phyloP scores from a whole-genome alignment of 2,797 vertebrate species.

The Ibycter americanus region DNA sequence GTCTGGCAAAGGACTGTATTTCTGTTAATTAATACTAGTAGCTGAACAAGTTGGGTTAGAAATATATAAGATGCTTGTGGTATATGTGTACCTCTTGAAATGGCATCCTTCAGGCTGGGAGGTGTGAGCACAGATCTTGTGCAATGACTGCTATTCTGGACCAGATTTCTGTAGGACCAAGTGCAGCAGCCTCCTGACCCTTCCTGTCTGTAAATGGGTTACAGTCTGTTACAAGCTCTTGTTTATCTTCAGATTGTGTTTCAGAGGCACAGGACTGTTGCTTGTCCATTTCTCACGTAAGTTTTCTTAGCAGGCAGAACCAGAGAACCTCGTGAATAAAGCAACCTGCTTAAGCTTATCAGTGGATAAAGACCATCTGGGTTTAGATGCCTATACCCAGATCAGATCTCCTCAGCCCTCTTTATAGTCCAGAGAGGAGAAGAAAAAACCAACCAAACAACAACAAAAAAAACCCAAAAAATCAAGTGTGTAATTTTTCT shows the following conservation, averaged over 20 bases:
- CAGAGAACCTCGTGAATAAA: not conserved
- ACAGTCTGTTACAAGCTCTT: not conserved
- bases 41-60: not conserved
- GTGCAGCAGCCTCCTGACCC: accelerated
- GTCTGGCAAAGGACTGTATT: not conserved
- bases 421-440: not conserved
- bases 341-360: not conserved
- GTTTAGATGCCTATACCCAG: not conserved
- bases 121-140: not conserved
- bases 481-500: not conserved
- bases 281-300: not conserved
- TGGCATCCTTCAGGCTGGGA: accelerated
- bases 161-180: not conserved
- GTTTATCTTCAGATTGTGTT: not conserved
- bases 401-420: not conserved
- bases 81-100: not conserved
- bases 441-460: too few relatives aligned
- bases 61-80: not conserved
- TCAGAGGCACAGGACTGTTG: not conserved
- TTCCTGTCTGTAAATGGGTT: not conserved
- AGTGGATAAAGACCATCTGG: not conserved
- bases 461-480: too few relatives aligned
- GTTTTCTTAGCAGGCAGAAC: not conserved
- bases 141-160: not conserved
- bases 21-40: not conserved